Conservation (phyloP, 2,797 vertebrate genomes). For the Psittacula derbiana region DNA sequence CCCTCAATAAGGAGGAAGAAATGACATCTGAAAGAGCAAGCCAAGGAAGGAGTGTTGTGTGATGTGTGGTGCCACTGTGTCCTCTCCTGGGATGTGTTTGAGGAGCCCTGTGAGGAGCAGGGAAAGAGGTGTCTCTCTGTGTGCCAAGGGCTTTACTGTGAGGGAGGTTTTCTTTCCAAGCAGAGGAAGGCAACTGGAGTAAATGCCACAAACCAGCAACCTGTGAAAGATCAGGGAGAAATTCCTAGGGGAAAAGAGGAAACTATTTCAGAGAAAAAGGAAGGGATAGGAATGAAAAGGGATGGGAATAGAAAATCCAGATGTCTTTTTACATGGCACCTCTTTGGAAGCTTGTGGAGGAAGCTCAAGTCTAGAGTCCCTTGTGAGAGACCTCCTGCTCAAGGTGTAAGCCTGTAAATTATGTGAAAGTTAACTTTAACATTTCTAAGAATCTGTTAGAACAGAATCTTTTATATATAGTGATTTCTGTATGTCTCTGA, state of each 20-base stretch:
- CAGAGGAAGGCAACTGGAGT: background rate
- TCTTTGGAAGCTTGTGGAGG: background rate
- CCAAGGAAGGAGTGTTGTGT: background rate
- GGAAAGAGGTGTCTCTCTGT: background rate
- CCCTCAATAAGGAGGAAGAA: background rate
- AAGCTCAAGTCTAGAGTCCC: background rate
- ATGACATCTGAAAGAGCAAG: background rate
- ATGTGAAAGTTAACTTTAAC: background rate
- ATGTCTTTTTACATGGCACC: background rate
- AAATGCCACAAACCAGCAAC: background rate
- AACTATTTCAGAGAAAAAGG: background rate
- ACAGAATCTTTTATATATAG: background rate
- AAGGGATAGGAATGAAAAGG: background rate
- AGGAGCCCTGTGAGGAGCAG: background rate
- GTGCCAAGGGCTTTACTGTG: background rate
- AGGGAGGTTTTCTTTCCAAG: background rate
- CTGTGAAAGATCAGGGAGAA: background rate
- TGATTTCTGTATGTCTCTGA: background rate
- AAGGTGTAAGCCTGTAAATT: rapidly evolving
- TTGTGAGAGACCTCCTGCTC: background rate
- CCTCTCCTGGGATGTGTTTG: background rate
- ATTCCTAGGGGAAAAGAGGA: background rate
- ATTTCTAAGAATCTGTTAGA: background rate
- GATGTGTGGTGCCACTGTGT: background rate
- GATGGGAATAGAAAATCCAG: background rate